phyloP scores from a whole-genome alignment of 2,888 invertebrate species.

The Ichneumoninae sp. region DNA sequence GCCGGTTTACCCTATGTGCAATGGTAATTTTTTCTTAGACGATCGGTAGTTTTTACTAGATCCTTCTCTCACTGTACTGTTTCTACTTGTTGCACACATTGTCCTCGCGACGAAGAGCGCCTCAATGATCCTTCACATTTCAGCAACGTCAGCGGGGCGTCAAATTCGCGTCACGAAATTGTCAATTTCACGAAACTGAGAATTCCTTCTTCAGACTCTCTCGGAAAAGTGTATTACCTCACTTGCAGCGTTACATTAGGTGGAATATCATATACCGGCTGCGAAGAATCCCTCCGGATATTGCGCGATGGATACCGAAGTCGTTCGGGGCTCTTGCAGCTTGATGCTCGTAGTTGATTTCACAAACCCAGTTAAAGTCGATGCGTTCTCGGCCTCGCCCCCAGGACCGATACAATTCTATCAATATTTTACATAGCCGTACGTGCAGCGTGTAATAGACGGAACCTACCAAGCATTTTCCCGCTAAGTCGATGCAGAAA shows the following conservation, averaged over 20 bases:
- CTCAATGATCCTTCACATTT: too few species aligned
- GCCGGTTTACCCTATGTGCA: too few species aligned
- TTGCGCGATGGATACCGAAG: background rate
- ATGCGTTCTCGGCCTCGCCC: slow-evolving; percentile 3
- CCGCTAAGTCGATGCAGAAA: slow-evolving; percentile 3
- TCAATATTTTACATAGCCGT: slow-evolving; percentile 23
- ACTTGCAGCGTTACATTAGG: background rate
- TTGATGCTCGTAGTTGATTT: slow-evolving; percentile 31
- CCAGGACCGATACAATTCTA: background rate
- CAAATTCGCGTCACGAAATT: background rate
- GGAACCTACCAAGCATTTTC: slow-evolving; percentile 6
- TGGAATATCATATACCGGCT: slow-evolving; percentile 1
- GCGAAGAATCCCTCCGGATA: slow-evolving; percentile 22
- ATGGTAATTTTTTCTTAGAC: too few species aligned
- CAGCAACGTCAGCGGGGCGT: too few species aligned
- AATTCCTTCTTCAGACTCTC: background rate
- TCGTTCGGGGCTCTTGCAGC: slow-evolving; percentile 9
- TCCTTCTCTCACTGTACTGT: background rate
- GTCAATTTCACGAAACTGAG: background rate
- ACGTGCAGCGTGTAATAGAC: background rate
- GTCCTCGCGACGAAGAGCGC: too few species aligned
- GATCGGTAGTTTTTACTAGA: too few species aligned
- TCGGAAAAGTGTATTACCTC: background rate
- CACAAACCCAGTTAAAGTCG: slow-evolving; percentile 22
- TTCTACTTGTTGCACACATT: background rate